phyloP scores from a whole-genome alignment of 2,888 invertebrate genomes.

The Fissipunctia ypsillon region DNA sequence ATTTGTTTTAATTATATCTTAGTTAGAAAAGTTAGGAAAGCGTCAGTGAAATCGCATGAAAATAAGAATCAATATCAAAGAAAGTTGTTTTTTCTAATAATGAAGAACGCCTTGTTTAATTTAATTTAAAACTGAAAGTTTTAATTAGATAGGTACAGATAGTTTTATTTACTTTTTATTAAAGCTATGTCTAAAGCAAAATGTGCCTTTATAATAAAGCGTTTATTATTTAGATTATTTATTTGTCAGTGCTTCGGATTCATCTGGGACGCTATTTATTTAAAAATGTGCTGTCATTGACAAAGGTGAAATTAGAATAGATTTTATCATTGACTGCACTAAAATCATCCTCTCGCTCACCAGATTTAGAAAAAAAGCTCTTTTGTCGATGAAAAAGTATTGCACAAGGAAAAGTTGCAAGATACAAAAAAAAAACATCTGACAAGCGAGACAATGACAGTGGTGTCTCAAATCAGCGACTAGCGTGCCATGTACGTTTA shows the following conservation, averaged over 20 bases:
- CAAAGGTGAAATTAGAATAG: constrained; percentile 70
- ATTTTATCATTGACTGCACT: constrained; percentile 80
- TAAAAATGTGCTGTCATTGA: constrained; percentile 76
- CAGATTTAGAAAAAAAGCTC: constrained; percentile 64
- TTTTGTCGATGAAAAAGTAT: constrained; percentile 55
- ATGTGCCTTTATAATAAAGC: constrained; percentile 62
- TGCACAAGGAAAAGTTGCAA: constrained; percentile 41
- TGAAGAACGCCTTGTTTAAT: constrained; percentile 34
- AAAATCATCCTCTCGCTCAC: constrained; percentile 84
- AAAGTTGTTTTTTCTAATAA: constrained; percentile 39
- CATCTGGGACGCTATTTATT: constrained; percentile 83
- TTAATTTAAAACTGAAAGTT: constrained; percentile 35
- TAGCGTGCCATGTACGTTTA: constrained; percentile 88
- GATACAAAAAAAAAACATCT: constrained; percentile 65
- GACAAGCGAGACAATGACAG: constrained; percentile 87
- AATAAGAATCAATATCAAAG: constrained; percentile 49
- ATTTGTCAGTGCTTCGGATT: constrained; percentile 86
- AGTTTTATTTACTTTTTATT: constrained; percentile 52
- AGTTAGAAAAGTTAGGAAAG: constrained; percentile 52
- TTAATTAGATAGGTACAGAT: constrained; percentile 38
- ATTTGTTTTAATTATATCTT: constrained; percentile 24
- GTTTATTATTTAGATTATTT: constrained; percentile 65
- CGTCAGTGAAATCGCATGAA: constrained; percentile 58
- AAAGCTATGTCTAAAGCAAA: constrained; percentile 62
- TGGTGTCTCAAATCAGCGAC: constrained; percentile 90